Evolutionary conservation across 1,140 invertebrate genomes (phyloP), one percentile per base, ranked within the genome.

Genomic region (Lerema accius): DNA sequence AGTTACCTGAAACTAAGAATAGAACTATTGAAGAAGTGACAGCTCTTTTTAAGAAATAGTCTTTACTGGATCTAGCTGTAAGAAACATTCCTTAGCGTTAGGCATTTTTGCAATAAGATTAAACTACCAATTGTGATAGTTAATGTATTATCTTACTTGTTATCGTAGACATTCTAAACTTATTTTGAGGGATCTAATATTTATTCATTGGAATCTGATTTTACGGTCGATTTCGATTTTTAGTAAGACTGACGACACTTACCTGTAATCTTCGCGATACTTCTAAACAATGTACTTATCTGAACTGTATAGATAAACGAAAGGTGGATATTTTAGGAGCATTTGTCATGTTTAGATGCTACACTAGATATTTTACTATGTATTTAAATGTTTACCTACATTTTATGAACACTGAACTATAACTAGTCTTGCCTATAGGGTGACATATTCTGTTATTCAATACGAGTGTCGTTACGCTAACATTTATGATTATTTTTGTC

Each of bases 1-100:
- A 97, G 92, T 95, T 99, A 67, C 98, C 98, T 58, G 98, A 99
- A 93, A 99, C 98, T 50, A 99, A 99, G 92, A 99, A 99, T 89
- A 98, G 97, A 91, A 98, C 97, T 40, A 98, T 99, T 86, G 98
- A 99, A 91, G 98, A 99, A 90, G 98, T 99, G 75, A 93, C 97
- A 69, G 95, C 96, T 71, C 91, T 98, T 70, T 98, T 98, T 66
- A 91, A 91, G 56, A 78, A 88, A 66, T 85, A 86, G 69, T 59
- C 43, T 49, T 16, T 45, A 50, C 40, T 35, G 26, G 13, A 0
- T 42, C 1, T 37, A 70, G 35, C 46, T 65, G 51, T 71, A 72
- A 74, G 63, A 28, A 49, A 80, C 76, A 85, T 85, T 86, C 79
- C 82, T 69, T 83, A 80, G 61, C 46, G 28, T 32, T 82, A 84